phyloP scores from a whole-genome alignment of 2,888 invertebrate genomes.

The Catotricha subobsoleta region DNA sequence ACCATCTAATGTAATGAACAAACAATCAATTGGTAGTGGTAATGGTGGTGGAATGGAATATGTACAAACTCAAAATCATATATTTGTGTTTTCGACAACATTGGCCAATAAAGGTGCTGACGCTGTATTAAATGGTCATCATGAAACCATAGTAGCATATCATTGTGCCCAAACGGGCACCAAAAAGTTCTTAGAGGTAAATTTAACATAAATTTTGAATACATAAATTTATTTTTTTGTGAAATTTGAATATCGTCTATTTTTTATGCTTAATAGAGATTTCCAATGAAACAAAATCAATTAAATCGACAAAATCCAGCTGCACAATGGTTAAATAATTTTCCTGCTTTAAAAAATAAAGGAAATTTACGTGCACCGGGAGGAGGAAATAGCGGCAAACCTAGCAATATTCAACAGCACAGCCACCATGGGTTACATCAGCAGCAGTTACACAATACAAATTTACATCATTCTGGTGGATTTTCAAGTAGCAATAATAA shows the following conservation, averaged over 20 bases:
- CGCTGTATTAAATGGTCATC: slow-evolving; percentile 73
- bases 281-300: slow-evolving; percentile 76
- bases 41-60: slow-evolving; percentile 25
- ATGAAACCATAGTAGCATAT: slow-evolving; percentile 80
- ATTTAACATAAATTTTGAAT: slow-evolving; percentile 8
- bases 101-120: slow-evolving; percentile 92
- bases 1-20: slow-evolving; percentile 8
- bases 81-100: slow-evolving; percentile 90
- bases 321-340: slow-evolving; percentile 61
- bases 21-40: slow-evolving; percentile 9
- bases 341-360: slow-evolving; percentile 57
- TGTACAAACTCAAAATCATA: slow-evolving; percentile 93
- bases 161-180: slow-evolving; percentile 92
- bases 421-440: slow-evolving; percentile 7
- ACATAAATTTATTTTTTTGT: slow-evolving; percentile 5
- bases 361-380: slow-evolving; percentile 36
- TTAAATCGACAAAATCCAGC: slow-evolving; percentile 59
- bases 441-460: neutral
- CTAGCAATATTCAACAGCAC: slow-evolving; percentile 34
- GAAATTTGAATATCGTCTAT: neutral
- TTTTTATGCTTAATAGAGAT: slow-evolving; percentile 46
- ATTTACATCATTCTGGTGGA: slow-evolving; percentile 14
- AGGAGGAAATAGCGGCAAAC: slow-evolving; percentile 18
- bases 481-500: slow-evolving; percentile 11
- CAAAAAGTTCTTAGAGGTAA: slow-evolving; percentile 80